Conservation (phyloP, 2,113 vertebrate genomes). For the Chaetodon trifascialis region DNA sequence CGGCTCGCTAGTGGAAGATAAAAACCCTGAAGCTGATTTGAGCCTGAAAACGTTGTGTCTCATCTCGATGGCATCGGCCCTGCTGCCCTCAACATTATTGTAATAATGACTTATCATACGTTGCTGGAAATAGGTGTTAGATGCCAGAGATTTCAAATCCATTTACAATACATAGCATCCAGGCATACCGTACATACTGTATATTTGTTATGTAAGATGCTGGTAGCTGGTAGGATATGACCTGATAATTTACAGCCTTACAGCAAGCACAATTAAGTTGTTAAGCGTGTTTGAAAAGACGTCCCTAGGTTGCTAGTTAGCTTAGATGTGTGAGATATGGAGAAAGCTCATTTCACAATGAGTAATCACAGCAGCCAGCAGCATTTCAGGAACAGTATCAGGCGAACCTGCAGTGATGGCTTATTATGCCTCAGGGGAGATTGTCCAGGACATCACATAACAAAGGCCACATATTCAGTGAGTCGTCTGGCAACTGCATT, state of each 20-base stretch:
- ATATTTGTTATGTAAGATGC: constrained; percentile 14
- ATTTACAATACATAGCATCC: constrained; percentile 16
- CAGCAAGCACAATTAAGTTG: neutral
- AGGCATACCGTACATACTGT: constrained; percentile 3
- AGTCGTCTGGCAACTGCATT: neutral
- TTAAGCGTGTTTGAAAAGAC: neutral
- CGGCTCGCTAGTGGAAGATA: constrained; percentile 24
- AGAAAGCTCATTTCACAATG: neutral
- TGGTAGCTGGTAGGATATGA: constrained; percentile 1
- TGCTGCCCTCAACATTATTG: constrained; percentile 21
- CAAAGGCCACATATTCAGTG: neutral
- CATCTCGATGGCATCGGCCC: neutral
- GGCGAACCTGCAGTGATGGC: neutral
- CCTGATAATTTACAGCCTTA: constrained; percentile 14
- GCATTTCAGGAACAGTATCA: neutral
- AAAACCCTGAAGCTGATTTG: constrained; percentile 11
- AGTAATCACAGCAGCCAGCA: neutral
- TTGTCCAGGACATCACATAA: too few relatives aligned
- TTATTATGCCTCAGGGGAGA: neutral
- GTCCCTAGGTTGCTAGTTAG: neutral
- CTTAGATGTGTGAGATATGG: neutral
- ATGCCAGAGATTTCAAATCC: constrained; percentile 7
- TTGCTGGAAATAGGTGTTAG: constrained; percentile 55
- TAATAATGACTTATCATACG: constrained; percentile 55
- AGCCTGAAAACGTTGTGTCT: constrained; percentile 31